These are phyloP conservation scores for Peromyscus nudipes DNA, from an alignment of 2,797 vertebrate genomes.

Conservation along the genomic window DNA sequence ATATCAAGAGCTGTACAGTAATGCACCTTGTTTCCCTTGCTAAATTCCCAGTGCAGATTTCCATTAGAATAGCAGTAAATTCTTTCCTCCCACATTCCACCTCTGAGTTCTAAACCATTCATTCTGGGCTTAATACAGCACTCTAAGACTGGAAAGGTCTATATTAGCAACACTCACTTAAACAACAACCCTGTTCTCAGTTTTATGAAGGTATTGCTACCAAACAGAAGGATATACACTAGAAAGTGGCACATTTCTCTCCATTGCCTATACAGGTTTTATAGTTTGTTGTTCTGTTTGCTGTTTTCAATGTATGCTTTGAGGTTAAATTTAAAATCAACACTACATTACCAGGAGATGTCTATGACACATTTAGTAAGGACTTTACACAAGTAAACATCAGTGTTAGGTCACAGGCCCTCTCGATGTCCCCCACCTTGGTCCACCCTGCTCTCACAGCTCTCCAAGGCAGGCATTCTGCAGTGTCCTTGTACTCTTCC, in stretches of 20 bases:
- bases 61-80: constrained; percentile 75
- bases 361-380: constrained; percentile 12
- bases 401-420: not conserved
- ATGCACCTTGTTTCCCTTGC: constrained; percentile 70
- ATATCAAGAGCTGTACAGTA: constrained; percentile 69
- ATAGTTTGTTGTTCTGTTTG: constrained; percentile 55
- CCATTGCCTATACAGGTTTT: constrained; percentile 34
- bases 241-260: constrained; percentile 47
- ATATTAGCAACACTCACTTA: not conserved
- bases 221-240: constrained; percentile 19
- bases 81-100: constrained; percentile 68
- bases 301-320: constrained; percentile 49
- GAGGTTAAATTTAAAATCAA: not conserved
- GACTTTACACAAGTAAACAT: constrained; percentile 26
- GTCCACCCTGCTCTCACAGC: not conserved
- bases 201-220: constrained; percentile 51
- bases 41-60: constrained; percentile 72
- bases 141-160: constrained; percentile 38
- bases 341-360: constrained; percentile 46
- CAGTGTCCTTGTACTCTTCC: not conserved
- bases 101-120: constrained; percentile 68
- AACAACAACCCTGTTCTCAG: not conserved
- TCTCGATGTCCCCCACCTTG: not conserved
- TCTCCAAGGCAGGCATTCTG: not conserved
- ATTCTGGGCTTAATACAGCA: constrained; percentile 13